A percentile compares a stretch with the other conserved stretches of the same genome.
These are phyloP conservation scores for Bostrychus sinensis DNA, from an alignment of 2,113 vertebrate genomes.

Conservation along the genomic window DNA sequence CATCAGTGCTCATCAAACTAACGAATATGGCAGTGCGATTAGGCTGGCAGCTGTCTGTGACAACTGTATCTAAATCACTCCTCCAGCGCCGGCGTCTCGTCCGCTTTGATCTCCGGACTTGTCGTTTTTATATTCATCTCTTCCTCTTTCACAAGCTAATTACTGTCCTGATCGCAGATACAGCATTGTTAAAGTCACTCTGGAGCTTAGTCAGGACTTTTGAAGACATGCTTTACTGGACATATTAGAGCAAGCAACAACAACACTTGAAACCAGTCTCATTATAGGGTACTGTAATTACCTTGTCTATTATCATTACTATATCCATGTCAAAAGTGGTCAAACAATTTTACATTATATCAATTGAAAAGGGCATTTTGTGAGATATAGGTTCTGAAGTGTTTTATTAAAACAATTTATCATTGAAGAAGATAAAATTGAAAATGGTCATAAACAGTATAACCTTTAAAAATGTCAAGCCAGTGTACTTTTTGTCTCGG, in stretches of 20 bases:
- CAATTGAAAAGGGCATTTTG: too few species aligned
- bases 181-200: slow-evolving; percentile 49
- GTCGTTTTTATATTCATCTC: slow-evolving; percentile 53
- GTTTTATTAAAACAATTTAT: too few species aligned
- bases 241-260: slow-evolving; percentile 3
- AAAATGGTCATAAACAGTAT: too few species aligned
- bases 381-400: too few species aligned
- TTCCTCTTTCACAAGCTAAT: slow-evolving; percentile 59
- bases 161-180: slow-evolving; percentile 59
- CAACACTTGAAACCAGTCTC: background rate
- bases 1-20: slow-evolving; percentile 91
- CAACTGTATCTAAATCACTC: slow-evolving; percentile 93
- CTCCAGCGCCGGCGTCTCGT: slow-evolving; percentile 66
- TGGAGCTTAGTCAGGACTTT: slow-evolving; percentile 16
- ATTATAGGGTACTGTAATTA: background rate
- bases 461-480: too few species aligned
- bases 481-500: too few species aligned
- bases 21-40: slow-evolving; percentile 92
- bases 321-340: too few species aligned
- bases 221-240: slow-evolving; percentile 8
- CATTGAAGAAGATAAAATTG: too few species aligned
- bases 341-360: too few species aligned
- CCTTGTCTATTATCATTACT: background rate
- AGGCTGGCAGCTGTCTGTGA: slow-evolving; percentile 93
- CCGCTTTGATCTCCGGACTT: slow-evolving; percentile 86